These are phyloP conservation scores for Cecropterus lyciades DNA, from an alignment of 1,140 invertebrate genomes.

Conservation along the genomic window DNA sequence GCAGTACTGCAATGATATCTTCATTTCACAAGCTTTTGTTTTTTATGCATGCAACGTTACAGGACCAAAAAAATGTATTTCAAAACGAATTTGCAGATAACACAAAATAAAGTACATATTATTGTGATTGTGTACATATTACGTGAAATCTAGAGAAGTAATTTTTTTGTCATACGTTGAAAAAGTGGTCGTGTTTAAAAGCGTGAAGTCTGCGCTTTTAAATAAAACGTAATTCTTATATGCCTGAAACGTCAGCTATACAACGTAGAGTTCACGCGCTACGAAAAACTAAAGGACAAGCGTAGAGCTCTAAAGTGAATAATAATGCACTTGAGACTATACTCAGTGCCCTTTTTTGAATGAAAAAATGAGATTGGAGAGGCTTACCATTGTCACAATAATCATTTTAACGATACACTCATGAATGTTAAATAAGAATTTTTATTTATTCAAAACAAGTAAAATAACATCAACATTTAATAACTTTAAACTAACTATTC, in stretches of 20 bases:
- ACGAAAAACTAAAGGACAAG: constrained; percentile 4
- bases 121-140: too few relatives aligned
- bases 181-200: constrained; percentile 7
- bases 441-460: too few relatives aligned
- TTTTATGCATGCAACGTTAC: too few relatives aligned
- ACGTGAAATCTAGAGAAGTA: neutral
- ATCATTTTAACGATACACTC: neutral
- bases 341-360: constrained; percentile 9
- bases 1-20: too few relatives aligned
- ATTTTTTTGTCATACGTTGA: neutral
- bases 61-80: too few relatives aligned
- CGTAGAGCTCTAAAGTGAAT: constrained; percentile 11
- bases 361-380: neutral
- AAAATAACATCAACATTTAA: too few relatives aligned
- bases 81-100: too few relatives aligned
- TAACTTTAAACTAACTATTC: too few relatives aligned
- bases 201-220: constrained; percentile 14
- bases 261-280: constrained; percentile 13
- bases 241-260: neutral
- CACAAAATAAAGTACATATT: too few relatives aligned
- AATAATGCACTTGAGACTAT: constrained; percentile 13
- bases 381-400: too few relatives aligned
- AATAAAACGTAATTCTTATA: constrained; percentile 8
- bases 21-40: too few relatives aligned
- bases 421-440: too few relatives aligned